Base-by-base conservation (phyloP, 2,888 invertebrate genomes). In the Euproctis similis region DNA sequence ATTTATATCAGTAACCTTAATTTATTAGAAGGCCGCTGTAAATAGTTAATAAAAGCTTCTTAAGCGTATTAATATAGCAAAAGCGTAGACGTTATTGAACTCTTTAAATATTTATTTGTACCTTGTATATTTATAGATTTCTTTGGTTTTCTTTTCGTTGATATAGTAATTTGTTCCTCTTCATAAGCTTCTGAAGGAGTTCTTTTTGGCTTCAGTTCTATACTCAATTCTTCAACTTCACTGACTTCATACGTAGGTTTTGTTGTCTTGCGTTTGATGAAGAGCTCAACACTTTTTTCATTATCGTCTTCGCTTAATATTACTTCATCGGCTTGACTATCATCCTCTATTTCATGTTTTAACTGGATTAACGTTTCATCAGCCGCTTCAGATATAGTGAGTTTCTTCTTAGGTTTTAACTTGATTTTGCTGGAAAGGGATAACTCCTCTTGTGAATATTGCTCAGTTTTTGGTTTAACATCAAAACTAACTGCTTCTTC, bases 371-470 rank as follows among this genome's bases (percentile, higher is more conserved):
- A 90, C 39, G 89, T 87, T 73, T 91, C 90, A 26, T 89, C 90
- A 14, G 88, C 85, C 63, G 89, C 91, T 72, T 92, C 92, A 12
- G 86, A 86, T 53, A 88, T 81, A 5, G 87, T 88, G 8, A 84
- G 71, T 30, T 87, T 88, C 47, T 87, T 88, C 58, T 86, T 88
- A 39, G 89, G 87, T 57, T 89, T 90, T 16, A 92, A 53, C 67
- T 87, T 89, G 12, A 92, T 88, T 69, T 89, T 90, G 41, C 91
- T 90, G 1, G 90, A 89, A 74, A 91, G 86, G 7, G 90, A 90
- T 37, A 92, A 80, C 58, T 92, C 90, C 80, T 92, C 91, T 62
- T 89, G 88, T 25, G 89, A 88, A 51, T 88, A 90, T 30, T 72
- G 70, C 16, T 78, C 75, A 12, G 50, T 50, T 45, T 64, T 63